Evolutionary conservation across 2,888 invertebrate genomes (phyloP).

Genomic region (Aphelenchoides bicaudatus): DNA sequence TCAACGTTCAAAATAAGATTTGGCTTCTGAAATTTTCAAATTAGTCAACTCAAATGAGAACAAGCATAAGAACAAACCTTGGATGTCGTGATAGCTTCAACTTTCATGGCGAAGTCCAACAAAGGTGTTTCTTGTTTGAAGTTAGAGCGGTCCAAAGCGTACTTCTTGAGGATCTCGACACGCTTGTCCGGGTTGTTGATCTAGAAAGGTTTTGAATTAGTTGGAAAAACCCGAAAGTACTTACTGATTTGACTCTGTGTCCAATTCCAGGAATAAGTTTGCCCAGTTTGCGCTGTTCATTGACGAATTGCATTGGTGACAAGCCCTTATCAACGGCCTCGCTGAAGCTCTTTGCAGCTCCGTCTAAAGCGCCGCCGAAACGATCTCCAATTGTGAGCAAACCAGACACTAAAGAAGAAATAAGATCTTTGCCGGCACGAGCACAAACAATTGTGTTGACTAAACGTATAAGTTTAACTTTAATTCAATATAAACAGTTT

Average conservation of each 20-base stretch:
- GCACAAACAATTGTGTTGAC: slow-evolving; percentile 78
- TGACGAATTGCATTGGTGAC: slow-evolving; percentile 91
- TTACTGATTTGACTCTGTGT: slow-evolving; percentile 74
- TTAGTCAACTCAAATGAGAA: not conserved
- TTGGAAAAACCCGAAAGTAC: slow-evolving; percentile 37
- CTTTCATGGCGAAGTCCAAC: slow-evolving; percentile 90
- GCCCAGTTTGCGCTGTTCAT: slow-evolving; percentile 91
- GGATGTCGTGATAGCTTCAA: slow-evolving; percentile 95
- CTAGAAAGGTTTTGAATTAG: slow-evolving; percentile 43
- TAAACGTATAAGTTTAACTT: too few relatives aligned
- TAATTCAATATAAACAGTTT: too few relatives aligned
- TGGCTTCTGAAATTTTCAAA: slow-evolving; percentile 80
- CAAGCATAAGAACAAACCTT: too few relatives aligned
- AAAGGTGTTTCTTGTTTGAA: slow-evolving; percentile 78
- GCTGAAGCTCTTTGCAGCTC: slow-evolving; percentile 93
- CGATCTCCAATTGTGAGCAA: slow-evolving; percentile 94
- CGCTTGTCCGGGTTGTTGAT: slow-evolving; percentile 98
- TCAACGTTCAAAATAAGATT: slow-evolving; percentile 98
- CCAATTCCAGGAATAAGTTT: slow-evolving; percentile 99
- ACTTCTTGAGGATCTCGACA: slow-evolving; percentile 88
- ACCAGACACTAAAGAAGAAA: slow-evolving; percentile 90
- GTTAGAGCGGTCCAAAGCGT: slow-evolving; percentile 80
- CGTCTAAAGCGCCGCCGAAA: slow-evolving; percentile 95
- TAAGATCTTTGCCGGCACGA: slow-evolving; percentile 91
- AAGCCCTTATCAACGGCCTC: slow-evolving; percentile 83